phyloP scores from a whole-genome alignment of 2,888 invertebrate species.

The Pemphredon lugubris region DNA sequence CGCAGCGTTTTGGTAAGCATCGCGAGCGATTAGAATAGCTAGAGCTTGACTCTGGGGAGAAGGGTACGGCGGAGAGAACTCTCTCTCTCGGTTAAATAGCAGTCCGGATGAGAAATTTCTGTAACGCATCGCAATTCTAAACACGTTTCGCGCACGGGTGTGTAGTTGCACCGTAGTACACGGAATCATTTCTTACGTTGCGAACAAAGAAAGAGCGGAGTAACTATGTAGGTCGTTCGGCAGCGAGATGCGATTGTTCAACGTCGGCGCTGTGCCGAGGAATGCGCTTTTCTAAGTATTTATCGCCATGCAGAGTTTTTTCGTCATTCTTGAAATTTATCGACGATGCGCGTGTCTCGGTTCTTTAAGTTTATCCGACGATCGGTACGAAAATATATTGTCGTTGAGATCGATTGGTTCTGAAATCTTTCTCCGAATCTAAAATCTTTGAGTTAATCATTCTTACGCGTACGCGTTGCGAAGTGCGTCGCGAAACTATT shows the following conservation, averaged over 20 bases:
- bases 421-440: too few relatives aligned
- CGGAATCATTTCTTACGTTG: conserved; percentile 48
- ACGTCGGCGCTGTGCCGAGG: conserved; percentile 37
- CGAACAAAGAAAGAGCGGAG: conserved; percentile 45
- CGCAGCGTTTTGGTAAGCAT: too few relatives aligned
- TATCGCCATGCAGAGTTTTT: conserved; percentile 50
- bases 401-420: too few relatives aligned
- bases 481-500: too few relatives aligned
- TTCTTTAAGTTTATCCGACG: too few relatives aligned
- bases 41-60: too few relatives aligned
- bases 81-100: conserved; percentile 39
- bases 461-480: too few relatives aligned
- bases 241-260: conserved; percentile 46
- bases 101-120: conserved; percentile 50
- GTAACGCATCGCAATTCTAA: conserved; percentile 53
- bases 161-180: conserved; percentile 29
- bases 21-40: too few relatives aligned
- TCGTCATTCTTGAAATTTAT: too few relatives aligned
- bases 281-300: conserved; percentile 41
- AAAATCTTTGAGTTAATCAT: too few relatives aligned
- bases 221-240: conserved; percentile 51
- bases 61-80: conserved; percentile 8
- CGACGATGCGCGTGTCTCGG: too few relatives aligned
- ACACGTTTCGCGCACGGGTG: conserved; percentile 42
- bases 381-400: too few relatives aligned